Conservation (phyloP, 2,113 vertebrate genomes). For the Pyrgilauda ruficollis region DNA sequence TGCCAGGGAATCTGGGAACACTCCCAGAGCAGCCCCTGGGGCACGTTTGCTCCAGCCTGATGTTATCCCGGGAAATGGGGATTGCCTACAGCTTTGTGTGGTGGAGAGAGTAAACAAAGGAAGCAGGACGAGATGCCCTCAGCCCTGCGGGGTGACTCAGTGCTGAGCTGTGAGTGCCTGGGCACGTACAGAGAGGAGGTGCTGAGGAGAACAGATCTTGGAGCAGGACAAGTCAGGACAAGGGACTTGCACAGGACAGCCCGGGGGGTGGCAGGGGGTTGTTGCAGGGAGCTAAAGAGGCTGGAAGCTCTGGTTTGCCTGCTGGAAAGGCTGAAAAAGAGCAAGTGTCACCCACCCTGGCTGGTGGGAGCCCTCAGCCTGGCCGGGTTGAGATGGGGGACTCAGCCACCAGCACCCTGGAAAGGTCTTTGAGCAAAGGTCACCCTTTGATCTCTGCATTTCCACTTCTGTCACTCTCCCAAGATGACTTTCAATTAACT, state of each 20-base stretch:
- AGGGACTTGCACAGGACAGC: background rate
- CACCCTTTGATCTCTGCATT: background rate
- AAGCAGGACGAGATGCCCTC: constrained; percentile 25
- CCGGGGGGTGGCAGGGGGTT: background rate
- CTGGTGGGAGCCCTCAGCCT: background rate
- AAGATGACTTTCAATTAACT: background rate
- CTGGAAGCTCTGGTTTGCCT: background rate
- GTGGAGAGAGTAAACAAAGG: background rate
- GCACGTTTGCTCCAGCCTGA: background rate
- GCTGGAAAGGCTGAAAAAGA: background rate
- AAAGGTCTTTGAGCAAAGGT: background rate
- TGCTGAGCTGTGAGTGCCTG: constrained; percentile 15
- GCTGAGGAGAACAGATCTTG: background rate
- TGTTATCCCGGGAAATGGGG: background rate
- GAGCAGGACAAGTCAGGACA: constrained; percentile 24
- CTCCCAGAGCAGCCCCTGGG: background rate
- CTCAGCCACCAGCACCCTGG: background rate
- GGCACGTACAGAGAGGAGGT: background rate
- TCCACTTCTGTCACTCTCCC: background rate
- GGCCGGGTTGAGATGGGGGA: background rate
- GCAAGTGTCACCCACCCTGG: background rate
- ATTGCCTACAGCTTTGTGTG: background rate
- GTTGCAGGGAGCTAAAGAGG: background rate
- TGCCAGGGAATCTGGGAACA: background rate
- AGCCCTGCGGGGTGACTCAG: constrained; percentile 13